These are phyloP conservation scores for Malacosoma neustria DNA, from an alignment of 2,888 invertebrate genomes.

Conservation along the genomic window DNA sequence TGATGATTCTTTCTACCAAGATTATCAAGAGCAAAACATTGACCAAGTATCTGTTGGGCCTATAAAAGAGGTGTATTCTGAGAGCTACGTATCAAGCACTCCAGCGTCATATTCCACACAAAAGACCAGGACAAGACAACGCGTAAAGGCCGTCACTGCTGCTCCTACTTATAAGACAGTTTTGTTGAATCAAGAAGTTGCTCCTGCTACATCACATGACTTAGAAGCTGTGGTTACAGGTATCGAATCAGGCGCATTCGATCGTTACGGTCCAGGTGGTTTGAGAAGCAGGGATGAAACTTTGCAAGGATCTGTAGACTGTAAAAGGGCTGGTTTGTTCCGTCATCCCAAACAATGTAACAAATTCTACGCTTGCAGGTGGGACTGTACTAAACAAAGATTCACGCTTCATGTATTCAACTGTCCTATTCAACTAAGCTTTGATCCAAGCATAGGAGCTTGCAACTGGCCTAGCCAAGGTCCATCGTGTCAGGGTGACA, in stretches of 20 bases:
- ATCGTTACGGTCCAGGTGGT: slow-evolving; percentile 78
- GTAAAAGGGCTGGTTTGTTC: slow-evolving; percentile 76
- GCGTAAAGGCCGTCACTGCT: slow-evolving; percentile 49
- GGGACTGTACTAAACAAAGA: slow-evolving; percentile 84
- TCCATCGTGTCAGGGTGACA: slow-evolving; percentile 83
- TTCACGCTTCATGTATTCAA: slow-evolving; percentile 85
- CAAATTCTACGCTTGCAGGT: slow-evolving; percentile 88
- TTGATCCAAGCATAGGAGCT: slow-evolving; percentile 83
- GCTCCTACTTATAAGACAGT: slow-evolving; percentile 61
- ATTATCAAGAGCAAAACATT: slow-evolving; percentile 42
- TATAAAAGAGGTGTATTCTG: slow-evolving; percentile 30
- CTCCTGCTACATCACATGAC: slow-evolving; percentile 27
- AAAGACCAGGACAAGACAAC: slow-evolving; percentile 42
- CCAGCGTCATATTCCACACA: slow-evolving; percentile 39
- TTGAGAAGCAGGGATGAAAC: slow-evolving; percentile 74
- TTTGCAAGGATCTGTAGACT: slow-evolving; percentile 76
- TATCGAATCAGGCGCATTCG: slow-evolving; percentile 63
- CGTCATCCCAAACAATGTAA: slow-evolving; percentile 86
- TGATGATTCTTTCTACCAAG: slow-evolving; percentile 64
- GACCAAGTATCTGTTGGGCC: slow-evolving; percentile 37
- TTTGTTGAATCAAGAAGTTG: slow-evolving; percentile 45
- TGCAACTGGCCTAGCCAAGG: slow-evolving; percentile 90
- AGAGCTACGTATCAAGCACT: slow-evolving; percentile 41
- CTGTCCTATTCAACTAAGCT: slow-evolving; percentile 85
- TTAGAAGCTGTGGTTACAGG: slow-evolving; percentile 23